phyloP scores from a whole-genome alignment of 2,797 vertebrate species.

The Poecile montanus region DNA sequence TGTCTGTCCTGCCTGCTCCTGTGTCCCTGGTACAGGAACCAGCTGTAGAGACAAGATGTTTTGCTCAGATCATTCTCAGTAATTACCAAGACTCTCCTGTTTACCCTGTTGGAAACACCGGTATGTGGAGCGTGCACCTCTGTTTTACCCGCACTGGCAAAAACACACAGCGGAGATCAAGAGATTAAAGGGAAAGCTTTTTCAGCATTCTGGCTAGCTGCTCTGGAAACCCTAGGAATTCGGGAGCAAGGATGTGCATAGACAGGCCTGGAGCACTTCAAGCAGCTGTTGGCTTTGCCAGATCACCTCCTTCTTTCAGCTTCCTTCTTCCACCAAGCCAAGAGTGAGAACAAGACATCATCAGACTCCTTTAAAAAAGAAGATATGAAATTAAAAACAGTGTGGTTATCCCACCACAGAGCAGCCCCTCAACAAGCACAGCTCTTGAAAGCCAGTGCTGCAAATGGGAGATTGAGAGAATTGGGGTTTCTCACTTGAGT shows the following conservation, averaged over 20 bases:
- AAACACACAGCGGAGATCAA: not conserved
- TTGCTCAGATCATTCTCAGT: accelerated
- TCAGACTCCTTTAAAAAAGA: not conserved
- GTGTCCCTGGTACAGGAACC: not conserved
- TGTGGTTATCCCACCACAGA: not conserved
- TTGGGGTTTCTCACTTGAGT: not conserved
- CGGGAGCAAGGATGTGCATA: conserved; percentile 19
- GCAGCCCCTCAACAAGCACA: not conserved
- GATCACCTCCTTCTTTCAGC: not conserved
- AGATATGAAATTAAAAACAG: not conserved
- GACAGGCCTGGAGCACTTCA: not conserved
- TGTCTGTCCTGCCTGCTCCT: not conserved
- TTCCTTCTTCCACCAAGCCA: not conserved
- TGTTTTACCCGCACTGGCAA: not conserved
- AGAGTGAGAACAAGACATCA: not conserved
- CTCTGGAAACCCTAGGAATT: conserved; percentile 2
- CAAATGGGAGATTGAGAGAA: not conserved
- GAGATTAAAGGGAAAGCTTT: conserved; percentile 41
- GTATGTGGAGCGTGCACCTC: not conserved
- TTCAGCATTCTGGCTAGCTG: not conserved
- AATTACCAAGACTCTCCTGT: not conserved
- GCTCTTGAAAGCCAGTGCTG: not conserved
- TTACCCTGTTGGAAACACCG: not conserved
- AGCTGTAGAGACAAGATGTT: not conserved
- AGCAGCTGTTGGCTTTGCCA: not conserved